Conservation (phyloP, 30 jellyfish, hydroid and myxozoan genomes). For the Aurelia sp. region DNA sequence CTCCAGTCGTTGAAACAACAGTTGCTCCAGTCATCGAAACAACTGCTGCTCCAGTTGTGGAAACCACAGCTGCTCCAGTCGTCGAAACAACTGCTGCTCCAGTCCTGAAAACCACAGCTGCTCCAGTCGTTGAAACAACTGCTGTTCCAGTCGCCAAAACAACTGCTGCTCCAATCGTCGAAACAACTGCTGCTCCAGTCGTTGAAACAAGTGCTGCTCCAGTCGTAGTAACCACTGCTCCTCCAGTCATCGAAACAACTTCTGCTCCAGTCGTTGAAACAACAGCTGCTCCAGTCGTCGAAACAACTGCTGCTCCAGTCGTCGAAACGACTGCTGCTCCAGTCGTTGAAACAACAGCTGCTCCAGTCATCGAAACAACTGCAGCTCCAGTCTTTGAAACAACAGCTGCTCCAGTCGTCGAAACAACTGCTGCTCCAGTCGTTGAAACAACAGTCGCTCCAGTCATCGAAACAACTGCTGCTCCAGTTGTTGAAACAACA, state of each 20-base stretch:
- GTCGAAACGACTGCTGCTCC: slow-evolving; percentile 49
- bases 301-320: slow-evolving; percentile 25
- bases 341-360: slow-evolving; percentile 24
- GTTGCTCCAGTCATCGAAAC: slow-evolving; percentile 28
- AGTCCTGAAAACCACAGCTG: slow-evolving; percentile 23
- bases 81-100: slow-evolving; percentile 53
- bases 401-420: slow-evolving; percentile 22
- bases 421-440: too few relatives aligned
- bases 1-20: slow-evolving; percentile 37
- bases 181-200: slow-evolving; percentile 43
- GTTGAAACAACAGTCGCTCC: slow-evolving; percentile 3
- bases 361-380: slow-evolving; percentile 4
- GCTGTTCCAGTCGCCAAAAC: slow-evolving; percentile 39
- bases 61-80: slow-evolving; percentile 33
- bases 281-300: slow-evolving; percentile 46
- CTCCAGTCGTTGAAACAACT: slow-evolving; percentile 39
- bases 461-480: slow-evolving; percentile 26
- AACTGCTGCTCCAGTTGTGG: slow-evolving; percentile 43
- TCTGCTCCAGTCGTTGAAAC: slow-evolving; percentile 44
- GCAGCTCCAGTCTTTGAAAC: slow-evolving; percentile 43
- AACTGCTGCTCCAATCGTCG: slow-evolving; percentile 29
- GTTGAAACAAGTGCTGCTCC: slow-evolving; percentile 42
- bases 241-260: slow-evolving; percentile 29
- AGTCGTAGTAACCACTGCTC: slow-evolving; percentile 29
- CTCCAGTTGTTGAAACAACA: slow-evolving; percentile 9